phyloP scores from a whole-genome alignment of 53 echinoderm and acorn worm genomes.

The Holothuria scabra region DNA sequence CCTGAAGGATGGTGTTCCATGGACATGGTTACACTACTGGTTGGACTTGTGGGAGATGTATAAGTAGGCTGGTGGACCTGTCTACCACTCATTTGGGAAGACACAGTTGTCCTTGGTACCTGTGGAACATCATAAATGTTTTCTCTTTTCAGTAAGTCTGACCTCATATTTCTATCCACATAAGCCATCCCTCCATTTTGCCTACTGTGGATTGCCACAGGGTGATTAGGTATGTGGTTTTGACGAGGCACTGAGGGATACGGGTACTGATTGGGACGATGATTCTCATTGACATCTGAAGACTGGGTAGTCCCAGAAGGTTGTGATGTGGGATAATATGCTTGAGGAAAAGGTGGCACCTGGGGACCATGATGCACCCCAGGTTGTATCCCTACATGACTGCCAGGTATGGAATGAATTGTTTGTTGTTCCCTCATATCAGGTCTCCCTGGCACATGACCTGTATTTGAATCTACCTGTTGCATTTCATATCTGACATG shows the following conservation, averaged over 20 bases:
- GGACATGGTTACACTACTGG: neutral
- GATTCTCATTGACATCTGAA: no score
- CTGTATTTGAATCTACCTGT: no score
- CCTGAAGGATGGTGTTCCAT: neutral
- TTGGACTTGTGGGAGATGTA: neutral
- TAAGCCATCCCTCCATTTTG: conserved; percentile 14
- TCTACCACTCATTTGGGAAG: neutral
- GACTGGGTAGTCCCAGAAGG: no score
- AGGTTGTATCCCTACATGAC: no score
- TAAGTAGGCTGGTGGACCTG: neutral
- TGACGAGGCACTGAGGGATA: conserved; percentile 18
- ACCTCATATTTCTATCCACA: neutral
- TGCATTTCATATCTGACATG: no score
- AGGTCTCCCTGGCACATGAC: no score
- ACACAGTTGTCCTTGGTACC: neutral
- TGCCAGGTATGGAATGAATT: no score
- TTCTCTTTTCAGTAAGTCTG: neutral
- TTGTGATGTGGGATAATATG: conserved; percentile 33
- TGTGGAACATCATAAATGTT: conserved; percentile 3
- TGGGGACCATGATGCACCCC: neutral
- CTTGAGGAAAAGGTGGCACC: conserved; percentile 23
- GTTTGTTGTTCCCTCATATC: no score
- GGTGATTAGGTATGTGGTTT: neutral
- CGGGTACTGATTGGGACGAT: neutral
- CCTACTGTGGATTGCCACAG: neutral